These are phyloP conservation scores for Galerucella pusilla DNA, from an alignment of 2,888 invertebrate species.

Conservation along the genomic window DNA sequence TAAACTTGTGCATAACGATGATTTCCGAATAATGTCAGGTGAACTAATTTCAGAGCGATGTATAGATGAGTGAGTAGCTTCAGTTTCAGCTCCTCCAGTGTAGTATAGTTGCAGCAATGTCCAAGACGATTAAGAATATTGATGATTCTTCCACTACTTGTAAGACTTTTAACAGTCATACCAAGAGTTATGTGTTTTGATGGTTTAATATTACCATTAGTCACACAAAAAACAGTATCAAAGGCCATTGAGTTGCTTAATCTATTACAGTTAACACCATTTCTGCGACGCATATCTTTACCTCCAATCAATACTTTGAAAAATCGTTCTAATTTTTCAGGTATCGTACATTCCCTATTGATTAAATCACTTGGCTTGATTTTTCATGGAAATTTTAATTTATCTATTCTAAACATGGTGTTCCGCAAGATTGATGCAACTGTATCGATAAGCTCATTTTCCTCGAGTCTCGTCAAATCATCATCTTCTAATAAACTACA, in stretches of 20 bases:
- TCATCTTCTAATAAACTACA: conserved; percentile 9
- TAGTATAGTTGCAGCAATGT: conserved; percentile 24
- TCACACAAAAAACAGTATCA: conserved; percentile 46
- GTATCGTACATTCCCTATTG: background rate
- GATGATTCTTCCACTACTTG: conserved; percentile 35
- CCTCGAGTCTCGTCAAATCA: conserved; percentile 10
- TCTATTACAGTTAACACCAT: background rate
- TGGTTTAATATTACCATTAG: conserved; percentile 48
- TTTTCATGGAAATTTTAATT: conserved; percentile 3
- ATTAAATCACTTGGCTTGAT: conserved; percentile 9
- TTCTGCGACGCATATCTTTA: background rate
- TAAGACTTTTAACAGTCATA: conserved; percentile 34
- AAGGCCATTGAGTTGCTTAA: conserved; percentile 12
- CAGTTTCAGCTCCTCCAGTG: conserved; percentile 38
- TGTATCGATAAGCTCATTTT: conserved; percentile 4
- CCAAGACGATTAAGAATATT: too few relatives aligned
- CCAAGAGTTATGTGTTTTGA: conserved; percentile 32
- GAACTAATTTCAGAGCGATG: conserved; percentile 35
- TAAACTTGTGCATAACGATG: conserved; percentile 41
- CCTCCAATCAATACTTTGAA: conserved; percentile 8
- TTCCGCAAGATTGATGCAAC: conserved; percentile 4
- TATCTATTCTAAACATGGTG: conserved; percentile 7
- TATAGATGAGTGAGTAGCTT: conserved; percentile 30
- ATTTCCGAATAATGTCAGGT: conserved; percentile 46
- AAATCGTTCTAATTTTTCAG: conserved; percentile 14